Evolutionary conservation across 1,140 invertebrate genomes (phyloP), one percentile per base, ranked within the genome.

Genomic region (Centruroides sculpturatus): DNA sequence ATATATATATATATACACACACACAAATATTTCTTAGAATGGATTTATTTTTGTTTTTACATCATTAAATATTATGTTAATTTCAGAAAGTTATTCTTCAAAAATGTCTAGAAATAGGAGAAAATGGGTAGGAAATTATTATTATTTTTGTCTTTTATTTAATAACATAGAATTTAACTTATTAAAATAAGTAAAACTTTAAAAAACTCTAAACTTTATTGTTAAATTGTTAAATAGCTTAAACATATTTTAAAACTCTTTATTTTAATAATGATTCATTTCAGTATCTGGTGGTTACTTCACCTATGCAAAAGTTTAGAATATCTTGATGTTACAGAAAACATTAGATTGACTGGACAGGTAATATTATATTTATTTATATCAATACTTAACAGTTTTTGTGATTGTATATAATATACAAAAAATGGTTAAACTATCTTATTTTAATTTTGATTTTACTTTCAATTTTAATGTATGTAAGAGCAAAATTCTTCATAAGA

Each of bases 261-360:
- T 23, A 23, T 23, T 23, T 23, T 23, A 23, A 23, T 23, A 23
- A 23, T 23, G 23, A 23, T 23, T 23, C 23, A 56, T 60, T 60
- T n/a, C 34, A 60, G 65, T n/a, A 60, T 66, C 5, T 66, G 65
- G 65, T 66, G 65, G 65, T 63, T 66, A 47, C 62, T 66, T 11
- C 63, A 66, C 55, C 54, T 66, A 12, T 66, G 65, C 56, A 66
- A 66, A 53, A 61, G 59, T 35, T 46, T 66, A 9, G 65, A 66
- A 60, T 64, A 34, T 48, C 59, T 66, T 47, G 63, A 66, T 55
- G 50, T 65, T 35, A 59, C 63, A 36, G 63, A 63, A 23, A 61
- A 59, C 55, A 47, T 51, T 5, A 35, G 60, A 57, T 57, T 66
- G 34, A 62, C 62, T 48, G 65, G 65, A 9, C 65, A 64, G 59